Evolutionary conservation across 2,888 invertebrate species (phyloP), one percentile per base, ranked within the genome.

Genomic region (Agriopis leucophaearia): DNA sequence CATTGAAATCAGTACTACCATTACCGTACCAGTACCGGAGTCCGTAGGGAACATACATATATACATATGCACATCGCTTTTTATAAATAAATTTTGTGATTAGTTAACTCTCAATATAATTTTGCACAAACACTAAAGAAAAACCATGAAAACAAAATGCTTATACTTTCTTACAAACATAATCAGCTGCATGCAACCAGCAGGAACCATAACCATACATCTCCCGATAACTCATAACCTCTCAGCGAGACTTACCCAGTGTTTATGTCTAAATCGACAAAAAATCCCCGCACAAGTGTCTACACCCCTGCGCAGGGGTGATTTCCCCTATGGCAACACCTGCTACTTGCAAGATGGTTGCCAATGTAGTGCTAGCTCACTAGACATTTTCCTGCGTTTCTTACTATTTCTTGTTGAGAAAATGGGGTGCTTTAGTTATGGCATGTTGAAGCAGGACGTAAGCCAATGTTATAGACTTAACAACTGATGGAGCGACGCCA

Each of bases 201-300:
- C 58, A 69, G 58, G 48, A 13, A 70, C 66, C 70, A 71, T 72
- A 70, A 64, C 66, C 67, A 66, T 66, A 69, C 73, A 66, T 69
- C 69, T 71, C 66, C 59, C 72, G 74, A 74, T 74, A 78, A 80
- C 82, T 75, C 75, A 75, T 75, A 75, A 75, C 67, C 75, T 71
- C 76, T 77, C 74, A 69, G 74, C 77, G 77, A 77, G 80, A 79
- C 81, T 80, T 83, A 84, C 84, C 79, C 81, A 82, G 81, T 87
- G 86, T 87, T 88, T 86, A 88, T 83, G 84, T 88, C 87, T 88
- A 86, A 87, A 88, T 88, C 86, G 86, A 85, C 86, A 88, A 88
- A 88, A 87, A 88, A 88, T 83, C 83, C 81, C 70, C 61, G 69
- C 74, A 76, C 79, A 79, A 81, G 78, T 76, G 73, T 72, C 67